phyloP scores from a whole-genome alignment of 2,113 vertebrate genomes.

The Vanacampus margaritifer region DNA sequence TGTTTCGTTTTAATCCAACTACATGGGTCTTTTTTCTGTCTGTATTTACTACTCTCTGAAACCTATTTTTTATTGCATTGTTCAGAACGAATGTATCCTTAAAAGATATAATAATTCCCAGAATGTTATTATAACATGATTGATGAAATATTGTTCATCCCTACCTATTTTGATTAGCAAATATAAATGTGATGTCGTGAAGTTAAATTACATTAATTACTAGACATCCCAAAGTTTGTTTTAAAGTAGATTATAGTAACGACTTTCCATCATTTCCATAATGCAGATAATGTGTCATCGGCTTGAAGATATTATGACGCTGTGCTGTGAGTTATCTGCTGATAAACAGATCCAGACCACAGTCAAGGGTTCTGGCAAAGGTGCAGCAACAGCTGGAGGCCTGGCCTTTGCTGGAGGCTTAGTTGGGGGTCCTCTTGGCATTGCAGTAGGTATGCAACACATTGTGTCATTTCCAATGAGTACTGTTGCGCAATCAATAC shows the following conservation, averaged over 20 bases:
- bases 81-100: no score
- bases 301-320: slow-evolving; percentile 74
- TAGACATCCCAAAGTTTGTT: not conserved
- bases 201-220: not conserved
- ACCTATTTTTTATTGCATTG: not conserved
- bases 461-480: not conserved
- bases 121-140: not conserved
- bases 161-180: not conserved
- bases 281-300: slow-evolving; percentile 69
- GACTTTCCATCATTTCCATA: not conserved
- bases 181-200: not conserved
- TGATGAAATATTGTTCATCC: not conserved
- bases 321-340: slow-evolving; percentile 79
- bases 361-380: slow-evolving; percentile 75
- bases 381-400: slow-evolving; percentile 73
- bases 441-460: slow-evolving; percentile 75
- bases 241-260: not conserved
- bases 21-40: not conserved
- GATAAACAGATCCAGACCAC: slow-evolving; percentile 79
- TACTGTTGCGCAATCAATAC: not conserved
- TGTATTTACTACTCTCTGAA: not conserved
- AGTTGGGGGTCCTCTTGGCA: slow-evolving; percentile 81
- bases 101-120: not conserved
- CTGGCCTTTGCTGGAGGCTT: slow-evolving; percentile 83
- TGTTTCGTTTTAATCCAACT: not conserved